These are phyloP conservation scores for Ataeniobius toweri DNA, from an alignment of 2,797 vertebrate genomes.

Conservation along the genomic window DNA sequence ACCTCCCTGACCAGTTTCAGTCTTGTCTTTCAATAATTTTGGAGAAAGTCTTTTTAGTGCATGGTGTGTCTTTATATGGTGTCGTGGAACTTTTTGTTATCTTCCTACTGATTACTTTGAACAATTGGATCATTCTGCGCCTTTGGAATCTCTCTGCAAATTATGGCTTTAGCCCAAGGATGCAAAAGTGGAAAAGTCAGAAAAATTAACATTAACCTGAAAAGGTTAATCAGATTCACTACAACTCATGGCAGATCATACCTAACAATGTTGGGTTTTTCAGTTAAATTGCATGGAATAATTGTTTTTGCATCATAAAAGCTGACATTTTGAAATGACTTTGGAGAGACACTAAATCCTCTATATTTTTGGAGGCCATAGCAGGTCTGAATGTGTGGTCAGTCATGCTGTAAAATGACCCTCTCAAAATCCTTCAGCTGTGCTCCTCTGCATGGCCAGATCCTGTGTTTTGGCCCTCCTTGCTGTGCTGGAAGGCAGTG, in stretches of 20 bases:
- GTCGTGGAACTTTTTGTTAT: too few species aligned
- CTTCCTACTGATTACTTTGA: too few species aligned
- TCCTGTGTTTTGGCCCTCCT: slow-evolving; percentile 29
- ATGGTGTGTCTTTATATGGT: too few species aligned
- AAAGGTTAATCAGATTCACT: background rate
- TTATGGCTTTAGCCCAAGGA: background rate
- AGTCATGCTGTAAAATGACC: background rate
- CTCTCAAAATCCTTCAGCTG: slow-evolving; percentile 26
- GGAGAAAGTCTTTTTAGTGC: too few species aligned
- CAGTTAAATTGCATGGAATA: background rate
- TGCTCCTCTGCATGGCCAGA: slow-evolving; percentile 35
- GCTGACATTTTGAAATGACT: background rate
- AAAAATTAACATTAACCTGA: background rate
- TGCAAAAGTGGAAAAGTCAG: background rate
- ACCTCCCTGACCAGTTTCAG: too few species aligned
- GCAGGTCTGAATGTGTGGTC: slow-evolving; percentile 22
- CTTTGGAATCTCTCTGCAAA: too few species aligned
- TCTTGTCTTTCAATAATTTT: too few species aligned
- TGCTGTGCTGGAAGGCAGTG: slow-evolving; percentile 34
- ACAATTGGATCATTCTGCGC: too few species aligned
- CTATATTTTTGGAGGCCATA: background rate
- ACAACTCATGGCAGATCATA: background rate
- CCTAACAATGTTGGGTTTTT: background rate
- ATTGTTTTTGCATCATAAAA: background rate
- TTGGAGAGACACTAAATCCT: background rate